Conservation (phyloP, 1,140 invertebrate genomes). For the Anoplophora glabripennis region DNA sequence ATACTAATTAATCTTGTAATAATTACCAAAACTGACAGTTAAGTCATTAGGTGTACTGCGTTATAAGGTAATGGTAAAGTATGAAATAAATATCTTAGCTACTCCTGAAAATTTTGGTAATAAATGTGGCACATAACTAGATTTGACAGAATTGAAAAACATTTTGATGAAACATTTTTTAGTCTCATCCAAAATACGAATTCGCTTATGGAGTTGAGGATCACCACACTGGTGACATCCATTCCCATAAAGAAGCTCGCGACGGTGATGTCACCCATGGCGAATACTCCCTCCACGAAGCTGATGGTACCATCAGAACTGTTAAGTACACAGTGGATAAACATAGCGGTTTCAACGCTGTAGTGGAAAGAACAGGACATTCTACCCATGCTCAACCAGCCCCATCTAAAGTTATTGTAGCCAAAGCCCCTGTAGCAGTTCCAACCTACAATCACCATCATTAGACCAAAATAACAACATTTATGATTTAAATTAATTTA, state of each 20-base stretch:
- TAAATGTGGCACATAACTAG: not conserved
- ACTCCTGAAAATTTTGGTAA: not conserved
- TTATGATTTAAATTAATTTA: too few species aligned
- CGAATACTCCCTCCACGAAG: slow-evolving; percentile 51
- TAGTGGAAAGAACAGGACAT: slow-evolving; percentile 51
- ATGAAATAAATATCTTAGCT: too few species aligned
- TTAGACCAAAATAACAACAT: too few species aligned
- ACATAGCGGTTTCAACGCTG: slow-evolving; percentile 61
- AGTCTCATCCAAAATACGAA: slow-evolving; percentile 47
- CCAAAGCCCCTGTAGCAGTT: too few species aligned
- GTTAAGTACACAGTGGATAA: slow-evolving; percentile 71
- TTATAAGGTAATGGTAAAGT: too few species aligned
- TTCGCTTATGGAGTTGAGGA: slow-evolving; percentile 57
- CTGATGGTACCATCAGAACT: slow-evolving; percentile 57
- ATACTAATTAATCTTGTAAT: too few species aligned
- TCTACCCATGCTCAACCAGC: not conserved
- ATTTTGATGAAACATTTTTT: too few species aligned
- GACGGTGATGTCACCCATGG: slow-evolving; percentile 37
- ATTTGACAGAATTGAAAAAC: too few species aligned
- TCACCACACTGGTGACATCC: slow-evolving; percentile 56
- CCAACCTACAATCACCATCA: too few species aligned
- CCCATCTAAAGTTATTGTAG: too few species aligned
- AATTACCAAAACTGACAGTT: too few species aligned
- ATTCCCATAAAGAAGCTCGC: slow-evolving; percentile 52
- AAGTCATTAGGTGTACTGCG: too few species aligned